Evolutionary conservation across 2,113 vertebrate genomes (phyloP), one percentile per base, ranked within the genome.

Genomic region (Oncorhynchus mykiss): DNA sequence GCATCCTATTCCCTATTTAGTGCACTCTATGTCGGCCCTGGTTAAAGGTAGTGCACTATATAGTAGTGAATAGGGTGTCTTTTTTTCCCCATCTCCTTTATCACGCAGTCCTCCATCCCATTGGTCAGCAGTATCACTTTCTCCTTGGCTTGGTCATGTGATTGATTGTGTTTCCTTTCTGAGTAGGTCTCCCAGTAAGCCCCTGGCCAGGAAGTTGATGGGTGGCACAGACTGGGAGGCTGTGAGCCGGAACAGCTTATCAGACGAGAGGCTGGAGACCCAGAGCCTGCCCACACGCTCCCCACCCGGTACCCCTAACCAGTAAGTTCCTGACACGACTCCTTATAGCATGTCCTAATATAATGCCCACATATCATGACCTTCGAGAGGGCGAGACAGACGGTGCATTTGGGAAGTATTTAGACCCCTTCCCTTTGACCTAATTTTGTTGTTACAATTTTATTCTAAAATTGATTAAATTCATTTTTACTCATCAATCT

Each of bases 261-360:
- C 97, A 78, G 96, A 98, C 71, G 97, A 99, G 74, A 94, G 96
- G 78, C 89, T 99, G 91, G 98, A 99, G 94, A 99, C 97, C 22
- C 96, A 98, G 83, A 99, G 98, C 88, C 91, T 99, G 54, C 98
- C 98, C 1, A 98, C 97, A n/a, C 94, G 98, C 18, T 98, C 97
- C 13, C 98, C 98, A 13, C 97, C 98, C 45, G 97, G 97, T 78
- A 98, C 96, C 1, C 98, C 98, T 72, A 98, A 96, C 89, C 96
- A 97, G 98, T 99, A 91, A 96, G 97, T 95, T 24, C 59, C 59
- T 62, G n/a, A 3, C 59, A n/a, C 5, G 1, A n/a, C 5, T 62
- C 18, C 54, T n/a, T 24, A n/a, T 22, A 62, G 3, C 59, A 62
- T 16, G 20, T 62, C 7, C 59, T 9, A 16, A 22, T 60, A n/a